These are phyloP conservation scores for Oceanodroma tethys DNA, from an alignment of 2,113 vertebrate genomes.

Conservation along the genomic window DNA sequence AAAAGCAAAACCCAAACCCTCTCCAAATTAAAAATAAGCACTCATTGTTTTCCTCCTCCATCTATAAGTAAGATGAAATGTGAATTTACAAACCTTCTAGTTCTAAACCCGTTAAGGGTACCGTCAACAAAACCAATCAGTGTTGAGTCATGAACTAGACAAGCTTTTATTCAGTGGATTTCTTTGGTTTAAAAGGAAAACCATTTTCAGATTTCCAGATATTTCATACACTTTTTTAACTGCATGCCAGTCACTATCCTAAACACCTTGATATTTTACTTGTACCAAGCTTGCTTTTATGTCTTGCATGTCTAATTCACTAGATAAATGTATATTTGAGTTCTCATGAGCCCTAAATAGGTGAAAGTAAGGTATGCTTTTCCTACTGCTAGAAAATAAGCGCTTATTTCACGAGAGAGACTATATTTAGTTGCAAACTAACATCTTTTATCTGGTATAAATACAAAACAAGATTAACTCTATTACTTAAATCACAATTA, in stretches of 20 bases:
- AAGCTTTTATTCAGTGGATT: not conserved
- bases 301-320: not conserved
- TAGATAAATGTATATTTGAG: not conserved
- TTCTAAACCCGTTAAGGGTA: not conserved
- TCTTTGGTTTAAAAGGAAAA: not conserved
- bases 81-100: not conserved
- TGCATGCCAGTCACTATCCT: not conserved
- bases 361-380: not conserved
- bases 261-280: not conserved
- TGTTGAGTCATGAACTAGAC: not conserved
- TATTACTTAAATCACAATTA: not conserved
- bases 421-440: not conserved
- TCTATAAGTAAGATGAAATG: fast-evolving
- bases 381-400: not conserved
- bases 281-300: not conserved
- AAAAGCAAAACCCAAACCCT: not conserved
- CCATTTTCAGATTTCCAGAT: not conserved
- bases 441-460: not conserved
- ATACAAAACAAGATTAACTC: not conserved
- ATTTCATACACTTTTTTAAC: not conserved
- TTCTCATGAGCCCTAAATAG: not conserved
- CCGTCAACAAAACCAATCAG: not conserved
- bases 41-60: not conserved
- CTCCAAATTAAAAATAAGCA: not conserved
- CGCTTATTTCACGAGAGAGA: not conserved